phyloP scores from a whole-genome alignment of 2,888 invertebrate genomes.

The Oxyteleia sp. region DNA sequence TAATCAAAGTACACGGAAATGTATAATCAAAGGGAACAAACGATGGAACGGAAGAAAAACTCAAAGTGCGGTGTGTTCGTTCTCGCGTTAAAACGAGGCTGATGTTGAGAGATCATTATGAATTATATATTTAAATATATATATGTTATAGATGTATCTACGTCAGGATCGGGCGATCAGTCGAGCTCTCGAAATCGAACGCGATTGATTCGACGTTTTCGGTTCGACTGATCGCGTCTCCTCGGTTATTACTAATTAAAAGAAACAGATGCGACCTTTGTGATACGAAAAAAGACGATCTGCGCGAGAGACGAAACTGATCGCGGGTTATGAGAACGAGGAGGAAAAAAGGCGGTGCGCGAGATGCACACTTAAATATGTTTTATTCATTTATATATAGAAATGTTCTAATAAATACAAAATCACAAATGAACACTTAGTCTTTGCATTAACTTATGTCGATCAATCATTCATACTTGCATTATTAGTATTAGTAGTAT shows the following conservation, averaged over 20 bases:
- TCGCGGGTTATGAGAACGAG: constrained; percentile 38
- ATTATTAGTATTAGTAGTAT: constrained; percentile 67
- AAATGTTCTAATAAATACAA: constrained; percentile 87
- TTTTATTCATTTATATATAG: constrained; percentile 84
- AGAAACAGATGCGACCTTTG: constrained; percentile 35
- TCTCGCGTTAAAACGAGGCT: constrained; percentile 54
- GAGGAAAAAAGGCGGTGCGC: constrained; percentile 45
- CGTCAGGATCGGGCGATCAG: constrained; percentile 10
- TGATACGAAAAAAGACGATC: constrained; percentile 54
- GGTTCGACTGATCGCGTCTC: constrained; percentile 15
- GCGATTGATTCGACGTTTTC: constrained; percentile 14
- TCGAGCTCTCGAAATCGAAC: neutral
- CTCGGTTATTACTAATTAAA: constrained; percentile 20
- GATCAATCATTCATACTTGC: constrained; percentile 83
- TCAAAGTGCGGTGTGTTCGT: constrained; percentile 35
- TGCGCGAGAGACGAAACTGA: constrained; percentile 29
- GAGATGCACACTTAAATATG: constrained; percentile 87
- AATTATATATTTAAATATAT: too few relatives aligned
- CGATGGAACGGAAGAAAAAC: constrained; percentile 31
- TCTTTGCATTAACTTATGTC: constrained; percentile 86
- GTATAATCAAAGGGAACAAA: constrained; percentile 12
- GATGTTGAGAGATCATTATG: constrained; percentile 57
- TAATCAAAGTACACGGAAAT: constrained; percentile 16
- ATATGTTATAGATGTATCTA: constrained; percentile 58
- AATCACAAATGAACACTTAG: constrained; percentile 88